phyloP scores from a whole-genome alignment of 2,888 invertebrate genomes.

The Meiosimyza decipiens region DNA sequence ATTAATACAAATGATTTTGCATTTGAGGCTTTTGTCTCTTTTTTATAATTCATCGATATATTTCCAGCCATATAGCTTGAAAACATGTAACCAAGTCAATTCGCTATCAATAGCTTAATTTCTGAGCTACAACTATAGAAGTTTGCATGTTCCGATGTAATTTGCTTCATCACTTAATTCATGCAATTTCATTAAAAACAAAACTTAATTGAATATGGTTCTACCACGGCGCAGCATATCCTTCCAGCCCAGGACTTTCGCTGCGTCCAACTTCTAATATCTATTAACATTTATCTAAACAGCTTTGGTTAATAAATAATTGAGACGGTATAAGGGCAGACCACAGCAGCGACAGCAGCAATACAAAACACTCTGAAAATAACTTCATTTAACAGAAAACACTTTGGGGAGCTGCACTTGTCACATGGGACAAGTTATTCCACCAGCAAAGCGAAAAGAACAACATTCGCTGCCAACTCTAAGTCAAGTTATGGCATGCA shows the following conservation, averaged over 20 bases:
- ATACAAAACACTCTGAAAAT: constrained; percentile 13
- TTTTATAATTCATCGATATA: not conserved
- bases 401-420: constrained; percentile 37
- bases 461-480: not conserved
- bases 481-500: too few species aligned
- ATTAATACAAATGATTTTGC: not conserved
- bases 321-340: constrained; percentile 21
- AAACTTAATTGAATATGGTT: constrained; percentile 41
- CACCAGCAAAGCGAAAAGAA: constrained; percentile 1
- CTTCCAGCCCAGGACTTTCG: not conserved
- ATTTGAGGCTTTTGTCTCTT: not conserved
- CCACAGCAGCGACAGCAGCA: not conserved
- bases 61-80: not conserved
- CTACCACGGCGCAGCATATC: not conserved
- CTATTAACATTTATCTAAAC: constrained; percentile 41
- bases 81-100: not conserved
- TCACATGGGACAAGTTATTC: constrained; percentile 34
- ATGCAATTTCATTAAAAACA: constrained; percentile 40
- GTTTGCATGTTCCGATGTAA: constrained; percentile 49
- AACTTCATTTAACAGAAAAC: constrained; percentile 37
- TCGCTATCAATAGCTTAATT: too few species aligned
- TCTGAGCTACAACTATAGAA: too few species aligned
- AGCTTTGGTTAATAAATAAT: constrained; percentile 43
- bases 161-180: constrained; percentile 38
- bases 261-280: constrained; percentile 18